A percentile compares a stretch with the other conserved stretches of the same genome.
These are phyloP conservation scores for Lineus longissimus DNA, from an alignment of 1,140 invertebrate genomes.

Conservation along the genomic window DNA sequence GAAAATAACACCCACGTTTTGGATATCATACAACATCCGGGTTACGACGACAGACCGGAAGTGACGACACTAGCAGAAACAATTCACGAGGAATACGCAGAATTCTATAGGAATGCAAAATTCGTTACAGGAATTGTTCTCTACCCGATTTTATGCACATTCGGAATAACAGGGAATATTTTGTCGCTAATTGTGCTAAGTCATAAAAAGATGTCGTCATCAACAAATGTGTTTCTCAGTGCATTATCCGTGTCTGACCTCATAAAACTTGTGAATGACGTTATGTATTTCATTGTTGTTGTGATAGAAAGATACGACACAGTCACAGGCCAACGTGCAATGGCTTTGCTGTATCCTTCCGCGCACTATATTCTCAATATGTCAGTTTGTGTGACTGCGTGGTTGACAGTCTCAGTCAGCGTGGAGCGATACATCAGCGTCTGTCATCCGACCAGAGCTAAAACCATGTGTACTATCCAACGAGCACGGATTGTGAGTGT, in stretches of 20 bases:
- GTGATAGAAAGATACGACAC: slow-evolving; percentile 43
- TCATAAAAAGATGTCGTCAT: slow-evolving; percentile 68
- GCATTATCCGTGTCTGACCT: slow-evolving; percentile 72
- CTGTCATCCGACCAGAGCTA: slow-evolving; percentile 82
- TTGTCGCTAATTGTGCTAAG: slow-evolving; percentile 71
- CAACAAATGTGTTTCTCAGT: slow-evolving; percentile 72
- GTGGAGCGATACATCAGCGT: slow-evolving; percentile 93
- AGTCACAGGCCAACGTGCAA: slow-evolving; percentile 29
- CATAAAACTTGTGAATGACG: slow-evolving; percentile 68
- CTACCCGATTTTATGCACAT: slow-evolving; percentile 66
- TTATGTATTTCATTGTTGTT: slow-evolving; percentile 65
- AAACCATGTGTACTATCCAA: slow-evolving; percentile 75
- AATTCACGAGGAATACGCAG: slow-evolving; percentile 20
- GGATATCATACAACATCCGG: neutral
- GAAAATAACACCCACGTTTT: no score
- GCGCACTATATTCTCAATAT: slow-evolving; percentile 53
- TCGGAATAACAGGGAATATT: slow-evolving; percentile 71
- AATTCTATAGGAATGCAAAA: slow-evolving; percentile 45
- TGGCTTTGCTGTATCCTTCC: slow-evolving; percentile 43
- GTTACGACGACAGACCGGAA: neutral
- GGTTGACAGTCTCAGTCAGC: slow-evolving; percentile 90
- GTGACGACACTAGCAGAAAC: neutral
- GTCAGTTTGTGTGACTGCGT: slow-evolving; percentile 65
- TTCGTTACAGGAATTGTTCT: slow-evolving; percentile 56
- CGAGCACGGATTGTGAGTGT: slow-evolving; percentile 36